Percentiles rank a stretch among this genome's conserved stretches.
Evolutionary conservation across 2,797 vertebrate species (phyloP).

Genomic region (Sternarchorhynchus goeldii): DNA sequence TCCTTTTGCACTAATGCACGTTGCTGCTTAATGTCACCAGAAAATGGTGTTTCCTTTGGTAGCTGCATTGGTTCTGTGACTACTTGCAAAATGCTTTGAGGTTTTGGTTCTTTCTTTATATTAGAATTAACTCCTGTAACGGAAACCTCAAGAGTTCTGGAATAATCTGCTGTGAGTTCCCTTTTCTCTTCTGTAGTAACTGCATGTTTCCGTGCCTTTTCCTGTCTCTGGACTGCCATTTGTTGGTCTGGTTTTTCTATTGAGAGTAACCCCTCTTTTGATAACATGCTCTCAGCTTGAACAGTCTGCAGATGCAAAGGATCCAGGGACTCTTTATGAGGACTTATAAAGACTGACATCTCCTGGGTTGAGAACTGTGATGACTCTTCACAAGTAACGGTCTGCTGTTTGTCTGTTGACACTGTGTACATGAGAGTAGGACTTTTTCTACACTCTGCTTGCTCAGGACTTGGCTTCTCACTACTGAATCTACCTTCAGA

Average conservation of each 20-base stretch:
- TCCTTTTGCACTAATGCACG: conserved; percentile 80
- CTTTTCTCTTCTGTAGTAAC: conserved; percentile 74
- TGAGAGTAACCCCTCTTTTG: conserved; percentile 77
- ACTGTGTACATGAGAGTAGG: conserved; percentile 73
- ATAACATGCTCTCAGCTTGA: conserved; percentile 67
- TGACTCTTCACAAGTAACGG: conserved; percentile 69
- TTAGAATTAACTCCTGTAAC: conserved; percentile 67
- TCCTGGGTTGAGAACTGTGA: conserved; percentile 66
- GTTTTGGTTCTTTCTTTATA: conserved; percentile 67
- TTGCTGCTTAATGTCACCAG: conserved; percentile 71
- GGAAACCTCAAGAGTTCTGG: conserved; percentile 69
- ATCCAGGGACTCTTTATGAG: conserved; percentile 65
- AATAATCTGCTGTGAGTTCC: conserved; percentile 71
- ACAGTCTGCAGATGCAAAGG: conserved; percentile 74
- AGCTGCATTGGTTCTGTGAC: conserved; percentile 73
- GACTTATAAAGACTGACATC: conserved; percentile 59
- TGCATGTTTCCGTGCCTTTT: conserved; percentile 72
- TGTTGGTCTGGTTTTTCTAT: conserved; percentile 71
- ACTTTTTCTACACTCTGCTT: conserved; percentile 70
- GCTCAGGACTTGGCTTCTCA: conserved; percentile 71
- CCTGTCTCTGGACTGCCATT: conserved; percentile 71
- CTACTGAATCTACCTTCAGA: conserved; percentile 72
- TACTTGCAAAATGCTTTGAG: conserved; percentile 73
- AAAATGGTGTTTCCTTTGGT: conserved; percentile 77
- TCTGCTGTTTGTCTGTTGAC: conserved; percentile 72